Conservation (phyloP, 2,113 vertebrate species). For the Bos indicus region DNA sequence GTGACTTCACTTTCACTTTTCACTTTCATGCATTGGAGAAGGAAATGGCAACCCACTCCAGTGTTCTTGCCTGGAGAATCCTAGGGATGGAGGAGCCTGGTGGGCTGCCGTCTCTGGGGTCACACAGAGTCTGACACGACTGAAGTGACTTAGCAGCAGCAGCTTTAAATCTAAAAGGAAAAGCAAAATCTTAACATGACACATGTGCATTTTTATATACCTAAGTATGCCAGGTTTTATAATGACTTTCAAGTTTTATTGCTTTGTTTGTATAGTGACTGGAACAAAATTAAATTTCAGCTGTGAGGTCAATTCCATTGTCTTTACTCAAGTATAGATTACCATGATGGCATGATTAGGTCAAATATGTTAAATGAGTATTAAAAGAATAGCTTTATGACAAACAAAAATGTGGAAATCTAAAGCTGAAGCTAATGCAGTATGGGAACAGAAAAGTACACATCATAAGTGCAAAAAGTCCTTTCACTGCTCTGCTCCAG, state of each 20-base stretch:
- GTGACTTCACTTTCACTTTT: no score
- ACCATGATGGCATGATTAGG: neutral
- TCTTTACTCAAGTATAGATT: neutral
- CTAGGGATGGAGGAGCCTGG: no score
- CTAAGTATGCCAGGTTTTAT: neutral
- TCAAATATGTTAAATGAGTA: slow-evolving; percentile 1
- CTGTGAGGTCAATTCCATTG: neutral
- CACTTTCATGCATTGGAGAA: no score
- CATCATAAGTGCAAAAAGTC: neutral
- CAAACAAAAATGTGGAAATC: slow-evolving; percentile 3
- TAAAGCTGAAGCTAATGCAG: neutral
- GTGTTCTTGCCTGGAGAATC: no score
- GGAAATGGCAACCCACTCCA: no score
- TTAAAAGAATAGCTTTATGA: slow-evolving; percentile 30
- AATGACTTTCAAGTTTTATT: neutral
- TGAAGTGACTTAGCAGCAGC: no score
- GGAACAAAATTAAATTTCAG: slow-evolving; percentile 41
- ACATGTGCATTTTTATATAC: neutral
- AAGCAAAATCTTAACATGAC: neutral
- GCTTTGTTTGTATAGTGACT: neutral
- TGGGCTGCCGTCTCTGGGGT: no score
- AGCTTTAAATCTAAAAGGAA: slow-evolving; percentile 12
- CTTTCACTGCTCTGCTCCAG: neutral
- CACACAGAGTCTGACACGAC: no score
- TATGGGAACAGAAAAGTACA: neutral